These are phyloP conservation scores for Hippocampus guttulatus DNA, from an alignment of 2,113 vertebrate species.

Conservation along the genomic window DNA sequence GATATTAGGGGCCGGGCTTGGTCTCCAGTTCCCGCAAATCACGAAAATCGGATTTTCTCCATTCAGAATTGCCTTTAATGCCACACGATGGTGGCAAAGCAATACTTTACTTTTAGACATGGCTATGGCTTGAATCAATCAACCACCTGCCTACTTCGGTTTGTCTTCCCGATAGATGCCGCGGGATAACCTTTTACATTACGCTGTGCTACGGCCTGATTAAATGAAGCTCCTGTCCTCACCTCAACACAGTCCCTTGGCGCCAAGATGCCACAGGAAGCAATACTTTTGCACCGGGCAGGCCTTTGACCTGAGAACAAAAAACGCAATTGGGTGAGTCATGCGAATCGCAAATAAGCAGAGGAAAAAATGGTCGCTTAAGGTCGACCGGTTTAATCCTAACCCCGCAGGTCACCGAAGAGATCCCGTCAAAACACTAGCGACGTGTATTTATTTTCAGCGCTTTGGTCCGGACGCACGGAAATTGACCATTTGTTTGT, in stretches of 20 bases:
- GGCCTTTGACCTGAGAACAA: not conserved
- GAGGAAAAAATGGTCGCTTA: not conserved
- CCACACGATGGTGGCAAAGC: not conserved
- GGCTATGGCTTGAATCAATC: not conserved
- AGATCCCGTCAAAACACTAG: constrained; percentile 36
- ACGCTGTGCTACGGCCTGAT: too few relatives aligned
- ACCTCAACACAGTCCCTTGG: too few relatives aligned
- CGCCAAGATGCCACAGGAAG: too few relatives aligned
- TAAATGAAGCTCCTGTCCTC: too few relatives aligned
- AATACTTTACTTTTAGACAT: not conserved
- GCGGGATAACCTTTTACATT: not conserved
- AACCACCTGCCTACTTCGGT: not conserved
- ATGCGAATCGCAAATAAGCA: not conserved
- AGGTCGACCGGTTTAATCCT: not conserved
- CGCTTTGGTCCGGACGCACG: constrained; percentile 19
- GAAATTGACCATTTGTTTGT: constrained; percentile 11
- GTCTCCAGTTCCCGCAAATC: too few relatives aligned
- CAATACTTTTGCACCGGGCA: too few relatives aligned
- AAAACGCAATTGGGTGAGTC: not conserved
- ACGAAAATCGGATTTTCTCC: too few relatives aligned
- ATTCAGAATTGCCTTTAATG: not conserved
- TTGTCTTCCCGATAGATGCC: not conserved
- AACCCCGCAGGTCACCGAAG: not conserved
- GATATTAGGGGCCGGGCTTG: too few relatives aligned
- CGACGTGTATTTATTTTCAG: constrained; percentile 39